Conservation (phyloP, 2,888 invertebrate species). For the Parasteatoda lunata region DNA sequence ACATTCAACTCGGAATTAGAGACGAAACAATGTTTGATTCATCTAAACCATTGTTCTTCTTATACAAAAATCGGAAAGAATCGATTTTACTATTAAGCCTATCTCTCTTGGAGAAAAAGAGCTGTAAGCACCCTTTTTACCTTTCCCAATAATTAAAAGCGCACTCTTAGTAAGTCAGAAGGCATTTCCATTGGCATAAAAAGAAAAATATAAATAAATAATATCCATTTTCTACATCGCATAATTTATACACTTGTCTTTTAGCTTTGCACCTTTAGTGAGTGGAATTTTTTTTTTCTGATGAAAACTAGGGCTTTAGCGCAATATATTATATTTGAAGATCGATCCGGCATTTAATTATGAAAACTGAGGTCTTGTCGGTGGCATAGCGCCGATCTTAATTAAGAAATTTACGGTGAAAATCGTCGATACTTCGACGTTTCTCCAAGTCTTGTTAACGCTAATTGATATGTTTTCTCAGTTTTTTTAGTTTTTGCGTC, state of each 20-base stretch:
- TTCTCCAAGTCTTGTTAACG: too few relatives aligned
- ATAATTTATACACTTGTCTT: neutral
- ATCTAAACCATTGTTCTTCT: neutral
- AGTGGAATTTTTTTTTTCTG: too few relatives aligned
- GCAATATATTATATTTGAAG: neutral
- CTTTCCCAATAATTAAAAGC: neutral
- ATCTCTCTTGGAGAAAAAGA: neutral
- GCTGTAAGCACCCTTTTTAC: neutral
- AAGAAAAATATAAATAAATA: conserved; percentile 1
- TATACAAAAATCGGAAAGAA: neutral
- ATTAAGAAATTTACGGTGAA: neutral
- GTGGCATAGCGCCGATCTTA: neutral
- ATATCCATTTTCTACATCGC: neutral
- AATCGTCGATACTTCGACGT: too few relatives aligned
- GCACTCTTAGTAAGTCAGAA: neutral
- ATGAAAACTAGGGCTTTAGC: too few relatives aligned
- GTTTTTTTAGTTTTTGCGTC: too few relatives aligned
- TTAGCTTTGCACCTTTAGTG: neutral
- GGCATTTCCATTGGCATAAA: neutral
- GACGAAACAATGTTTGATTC: too few relatives aligned
- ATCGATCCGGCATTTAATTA: neutral
- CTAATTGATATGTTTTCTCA: too few relatives aligned
- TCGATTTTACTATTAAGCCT: neutral
- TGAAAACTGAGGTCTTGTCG: neutral
- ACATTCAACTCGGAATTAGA: too few relatives aligned